Base-by-base conservation (phyloP, 2,797 vertebrate species). In the Danio choprae region DNA sequence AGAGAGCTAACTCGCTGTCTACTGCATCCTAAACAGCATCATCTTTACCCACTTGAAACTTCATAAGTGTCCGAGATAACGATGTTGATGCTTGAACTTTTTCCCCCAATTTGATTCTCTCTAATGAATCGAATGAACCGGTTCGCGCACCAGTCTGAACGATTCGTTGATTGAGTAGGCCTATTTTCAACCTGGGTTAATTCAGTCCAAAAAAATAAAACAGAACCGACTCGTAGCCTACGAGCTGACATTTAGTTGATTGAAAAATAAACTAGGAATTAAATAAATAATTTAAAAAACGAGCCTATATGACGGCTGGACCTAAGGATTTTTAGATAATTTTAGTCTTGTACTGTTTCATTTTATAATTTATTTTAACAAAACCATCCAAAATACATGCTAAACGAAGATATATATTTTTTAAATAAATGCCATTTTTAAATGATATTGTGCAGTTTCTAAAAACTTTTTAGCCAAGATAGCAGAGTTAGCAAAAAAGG, bases 11-110 rank as follows among this genome's bases (percentile, higher is more conserved):
- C 11, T 72, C 56, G 6, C n/a, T 16, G 12, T 53, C 68, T 44
- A 36, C 20, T 55, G 69, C 48, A 56, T 55, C 60, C 36, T 18
- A 62, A 74, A 74, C 16, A 62, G 44, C 56, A 50, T 1, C 29
- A 29, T 8, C 2, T 36, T 51, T 18, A 60, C 44, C 13, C 5
- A 41, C 18, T 29, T 5, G 6, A 3, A 69, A 62, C 44, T 50
- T 40, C 22, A 18, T 15, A 18, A 4, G 41, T 5, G n/a, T 36
- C 36, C 36, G 41, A n/a, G 22, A 59, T 10, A 40, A 10, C 4
- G 4, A 41, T 63, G 9, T 16, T 60, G 13, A 15, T 38, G 22
- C 10, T 8, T 18, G 50, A 10, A 29, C 5, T 9, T 38, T 38
- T 29, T 36, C 36, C 5, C 50, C 9, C 0, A 69, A 18, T 6